Percentiles rank a stretch among this genome's conserved stretches.
Conservation (phyloP, 2,797 vertebrate genomes). For the Thunnus albacares region DNA sequence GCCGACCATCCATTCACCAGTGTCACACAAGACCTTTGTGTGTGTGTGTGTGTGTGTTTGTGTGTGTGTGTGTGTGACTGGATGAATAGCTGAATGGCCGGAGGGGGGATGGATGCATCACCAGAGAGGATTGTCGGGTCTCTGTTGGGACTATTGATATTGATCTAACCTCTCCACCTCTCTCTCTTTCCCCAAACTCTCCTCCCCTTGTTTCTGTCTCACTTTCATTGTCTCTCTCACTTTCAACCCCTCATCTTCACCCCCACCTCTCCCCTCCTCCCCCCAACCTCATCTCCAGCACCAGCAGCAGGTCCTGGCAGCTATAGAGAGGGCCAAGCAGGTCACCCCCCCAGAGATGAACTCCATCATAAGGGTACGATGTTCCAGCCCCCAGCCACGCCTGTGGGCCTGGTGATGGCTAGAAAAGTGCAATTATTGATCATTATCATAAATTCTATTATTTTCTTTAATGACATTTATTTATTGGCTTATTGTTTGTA, state of each 20-base stretch:
- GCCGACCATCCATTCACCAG: slow-evolving; percentile 68
- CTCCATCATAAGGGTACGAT: slow-evolving; percentile 97
- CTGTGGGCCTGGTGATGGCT: slow-evolving; percentile 14
- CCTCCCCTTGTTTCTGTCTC: slow-evolving; percentile 62
- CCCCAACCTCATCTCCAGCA: slow-evolving; percentile 85
- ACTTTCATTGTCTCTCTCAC: slow-evolving; percentile 62
- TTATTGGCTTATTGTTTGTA: slow-evolving; percentile 23
- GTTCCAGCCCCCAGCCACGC: slow-evolving; percentile 32
- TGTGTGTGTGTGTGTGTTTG: slow-evolving; percentile 26
- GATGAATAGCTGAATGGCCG: slow-evolving; percentile 64
- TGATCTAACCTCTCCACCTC: slow-evolving; percentile 79
- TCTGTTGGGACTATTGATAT: slow-evolving; percentile 80
- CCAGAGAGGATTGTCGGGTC: slow-evolving; percentile 55
- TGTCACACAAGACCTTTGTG: slow-evolving; percentile 55
- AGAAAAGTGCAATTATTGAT: slow-evolving; percentile 43
- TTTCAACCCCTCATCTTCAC: slow-evolving; percentile 22
- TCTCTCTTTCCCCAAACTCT: slow-evolving; percentile 40
- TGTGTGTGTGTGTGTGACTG: slow-evolving; percentile 32
- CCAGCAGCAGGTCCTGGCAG: slow-evolving; percentile 98
- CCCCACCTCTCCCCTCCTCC: not conserved
- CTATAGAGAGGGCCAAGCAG: slow-evolving; percentile 98
- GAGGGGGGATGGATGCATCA: slow-evolving; percentile 54
- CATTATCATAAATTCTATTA: slow-evolving; percentile 11
- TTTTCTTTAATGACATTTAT: slow-evolving; percentile 16
- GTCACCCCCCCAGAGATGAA: slow-evolving; percentile 98